Conservation (phyloP, 2,797 vertebrate species). For the Sebastes nivosus region DNA sequence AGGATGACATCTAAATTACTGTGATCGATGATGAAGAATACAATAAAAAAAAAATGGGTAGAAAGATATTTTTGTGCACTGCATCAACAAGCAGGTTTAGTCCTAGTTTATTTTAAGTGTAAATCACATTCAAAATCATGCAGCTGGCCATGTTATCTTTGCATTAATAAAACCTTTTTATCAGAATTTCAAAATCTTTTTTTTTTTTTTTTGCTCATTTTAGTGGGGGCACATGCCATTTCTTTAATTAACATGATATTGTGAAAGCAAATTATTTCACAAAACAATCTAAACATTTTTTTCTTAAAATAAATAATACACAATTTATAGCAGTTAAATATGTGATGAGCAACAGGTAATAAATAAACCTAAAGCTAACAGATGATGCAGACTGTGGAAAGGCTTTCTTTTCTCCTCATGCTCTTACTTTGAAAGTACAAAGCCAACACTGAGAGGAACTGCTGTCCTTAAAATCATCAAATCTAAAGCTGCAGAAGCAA, state of each 20-base stretch:
- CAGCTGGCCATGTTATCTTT: constrained; percentile 19
- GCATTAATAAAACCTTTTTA: background rate
- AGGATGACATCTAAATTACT: background rate
- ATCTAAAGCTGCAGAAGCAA: constrained; percentile 19
- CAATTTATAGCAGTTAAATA: constrained; percentile 48
- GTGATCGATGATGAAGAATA: background rate
- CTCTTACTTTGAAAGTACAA: constrained; percentile 22
- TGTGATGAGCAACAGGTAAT: constrained; percentile 24
- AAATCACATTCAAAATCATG: constrained; percentile 57
- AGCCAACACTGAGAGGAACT: constrained; percentile 23
- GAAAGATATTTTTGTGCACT: constrained; percentile 14
- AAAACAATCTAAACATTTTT: constrained; percentile 8
- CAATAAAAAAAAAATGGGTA: background rate
- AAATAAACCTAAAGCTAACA: constrained; percentile 59
- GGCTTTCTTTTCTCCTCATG: background rate
- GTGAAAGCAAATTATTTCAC: constrained; percentile 14
- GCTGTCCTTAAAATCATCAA: background rate
- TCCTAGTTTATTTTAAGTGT: constrained; percentile 22
- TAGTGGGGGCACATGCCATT: background rate
- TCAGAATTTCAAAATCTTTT: background rate
- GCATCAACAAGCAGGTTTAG: constrained; percentile 29
- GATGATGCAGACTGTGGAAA: background rate
- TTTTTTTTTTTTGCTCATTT: background rate
- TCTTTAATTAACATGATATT: constrained; percentile 5
- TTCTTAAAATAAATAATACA: constrained; percentile 59